Percentiles rank a stretch among this genome's conserved stretches.
Conservation (phyloP, 2,797 vertebrate genomes). For the Chaetophractus vellerosus region DNA sequence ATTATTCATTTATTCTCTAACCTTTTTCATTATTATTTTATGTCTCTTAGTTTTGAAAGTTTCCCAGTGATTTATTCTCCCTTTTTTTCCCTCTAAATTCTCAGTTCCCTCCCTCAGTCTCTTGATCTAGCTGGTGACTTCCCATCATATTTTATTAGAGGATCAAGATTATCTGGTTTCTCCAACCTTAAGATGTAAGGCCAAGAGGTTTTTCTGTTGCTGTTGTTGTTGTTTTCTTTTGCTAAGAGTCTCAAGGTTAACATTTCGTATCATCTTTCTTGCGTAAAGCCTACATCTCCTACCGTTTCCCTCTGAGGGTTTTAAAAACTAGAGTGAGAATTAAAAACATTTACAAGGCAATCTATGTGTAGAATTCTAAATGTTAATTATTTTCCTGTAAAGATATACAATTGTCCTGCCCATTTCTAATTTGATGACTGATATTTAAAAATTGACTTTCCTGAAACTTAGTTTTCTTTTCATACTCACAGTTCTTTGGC, state of each 20-base stretch:
- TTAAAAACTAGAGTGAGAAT: not conserved
- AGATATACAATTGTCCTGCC: not conserved
- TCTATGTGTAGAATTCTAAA: not conserved
- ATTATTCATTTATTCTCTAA: not conserved
- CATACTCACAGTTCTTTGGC: not conserved
- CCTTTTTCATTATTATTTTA: too few relatives aligned
- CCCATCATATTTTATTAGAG: too few relatives aligned
- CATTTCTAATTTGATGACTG: not conserved
- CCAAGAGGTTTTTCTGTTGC: not conserved
- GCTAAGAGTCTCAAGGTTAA: not conserved
- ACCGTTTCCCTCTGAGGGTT: not conserved
- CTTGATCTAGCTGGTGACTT: too few relatives aligned
- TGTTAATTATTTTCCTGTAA: not conserved
- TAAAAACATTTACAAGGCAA: not conserved
- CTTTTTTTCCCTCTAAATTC: too few relatives aligned
- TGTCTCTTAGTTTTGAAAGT: too few relatives aligned
- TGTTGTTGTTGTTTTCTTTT: not conserved
- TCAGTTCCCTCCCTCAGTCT: too few relatives aligned
- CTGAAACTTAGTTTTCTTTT: conserved; percentile 31
- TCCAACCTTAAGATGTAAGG: not conserved
- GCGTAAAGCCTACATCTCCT: not conserved
- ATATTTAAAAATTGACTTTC: conserved; percentile 34
- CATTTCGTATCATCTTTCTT: not conserved
- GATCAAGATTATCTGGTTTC: too few relatives aligned
- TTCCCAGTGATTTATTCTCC: too few relatives aligned